Conservation (phyloP, 2,113 vertebrate genomes). For the Anoura caudifer region DNA sequence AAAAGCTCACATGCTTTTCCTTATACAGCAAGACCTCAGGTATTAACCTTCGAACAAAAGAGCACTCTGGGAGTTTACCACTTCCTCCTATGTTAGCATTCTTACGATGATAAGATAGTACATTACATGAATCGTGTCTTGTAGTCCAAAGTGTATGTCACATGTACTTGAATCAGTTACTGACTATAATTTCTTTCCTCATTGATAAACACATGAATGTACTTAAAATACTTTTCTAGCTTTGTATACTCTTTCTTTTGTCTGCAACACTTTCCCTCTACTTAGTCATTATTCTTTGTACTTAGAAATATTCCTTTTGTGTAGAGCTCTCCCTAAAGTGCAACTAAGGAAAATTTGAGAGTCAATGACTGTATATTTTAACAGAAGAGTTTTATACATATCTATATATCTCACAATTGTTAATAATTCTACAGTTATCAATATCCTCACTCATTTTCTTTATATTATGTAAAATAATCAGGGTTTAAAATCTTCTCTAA, state of each 20-base stretch:
- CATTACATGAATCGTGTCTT: neutral
- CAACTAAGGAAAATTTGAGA: neutral
- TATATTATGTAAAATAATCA: neutral
- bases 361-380: neutral
- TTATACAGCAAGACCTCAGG: neutral
- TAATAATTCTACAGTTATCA: neutral
- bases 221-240: neutral
- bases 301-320: neutral
- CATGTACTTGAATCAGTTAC: neutral
- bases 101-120: neutral
- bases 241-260: neutral
- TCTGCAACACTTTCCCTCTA: neutral
- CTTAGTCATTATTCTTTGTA: neutral
- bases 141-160: neutral
- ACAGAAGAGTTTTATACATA: neutral
- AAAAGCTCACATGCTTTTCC: neutral
- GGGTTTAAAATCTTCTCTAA: neutral
- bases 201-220: neutral
- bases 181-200: neutral
- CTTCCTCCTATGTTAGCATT: neutral
- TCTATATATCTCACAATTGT: neutral
- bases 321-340: neutral
- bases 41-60: neutral
- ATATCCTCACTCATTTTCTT: neutral
- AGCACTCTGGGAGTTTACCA: neutral